Evolutionary conservation across 2,797 vertebrate species (phyloP).

Genomic region (Gephyroberyx darwinii): DNA sequence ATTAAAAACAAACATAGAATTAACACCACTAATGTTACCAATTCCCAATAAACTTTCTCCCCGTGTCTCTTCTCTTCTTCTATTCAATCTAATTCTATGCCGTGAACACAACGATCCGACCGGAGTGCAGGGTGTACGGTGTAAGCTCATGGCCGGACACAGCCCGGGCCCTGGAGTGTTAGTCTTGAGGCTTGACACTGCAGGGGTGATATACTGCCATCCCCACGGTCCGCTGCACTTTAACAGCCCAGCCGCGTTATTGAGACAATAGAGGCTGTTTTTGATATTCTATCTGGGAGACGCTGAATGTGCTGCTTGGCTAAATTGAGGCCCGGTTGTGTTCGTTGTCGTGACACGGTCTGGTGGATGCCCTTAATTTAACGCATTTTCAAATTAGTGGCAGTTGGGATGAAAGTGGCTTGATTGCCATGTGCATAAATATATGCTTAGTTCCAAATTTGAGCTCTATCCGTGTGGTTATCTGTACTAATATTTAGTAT

Average conservation of each 20-base stretch:
- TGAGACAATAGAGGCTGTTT: conserved; percentile 73
- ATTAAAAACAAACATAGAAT: too few relatives aligned
- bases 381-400: conserved; percentile 51
- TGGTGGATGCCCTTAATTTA: conserved; percentile 65
- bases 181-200: conserved; percentile 57
- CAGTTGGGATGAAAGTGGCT: conserved; percentile 46
- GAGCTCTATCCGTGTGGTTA: background rate
- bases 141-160: conserved; percentile 35
- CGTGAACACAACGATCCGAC: conserved; percentile 30
- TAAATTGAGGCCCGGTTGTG: conserved; percentile 56
- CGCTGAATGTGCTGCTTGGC: conserved; percentile 45
- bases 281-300: conserved; percentile 78
- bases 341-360: conserved; percentile 59
- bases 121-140: conserved; percentile 38
- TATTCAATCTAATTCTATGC: background rate
- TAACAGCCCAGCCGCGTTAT: conserved; percentile 67
- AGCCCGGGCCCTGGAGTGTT: conserved; percentile 41
- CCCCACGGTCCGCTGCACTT: conserved; percentile 67
- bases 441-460: conserved; percentile 45
- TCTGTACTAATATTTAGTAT: too few relatives aligned
- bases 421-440: conserved; percentile 47
- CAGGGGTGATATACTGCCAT: conserved; percentile 70
- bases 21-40: too few relatives aligned
- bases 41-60: too few relatives aligned
- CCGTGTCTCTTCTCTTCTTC: background rate